phyloP scores from a whole-genome alignment of 2,888 invertebrate genomes.

The Galerucella calmariensis region DNA sequence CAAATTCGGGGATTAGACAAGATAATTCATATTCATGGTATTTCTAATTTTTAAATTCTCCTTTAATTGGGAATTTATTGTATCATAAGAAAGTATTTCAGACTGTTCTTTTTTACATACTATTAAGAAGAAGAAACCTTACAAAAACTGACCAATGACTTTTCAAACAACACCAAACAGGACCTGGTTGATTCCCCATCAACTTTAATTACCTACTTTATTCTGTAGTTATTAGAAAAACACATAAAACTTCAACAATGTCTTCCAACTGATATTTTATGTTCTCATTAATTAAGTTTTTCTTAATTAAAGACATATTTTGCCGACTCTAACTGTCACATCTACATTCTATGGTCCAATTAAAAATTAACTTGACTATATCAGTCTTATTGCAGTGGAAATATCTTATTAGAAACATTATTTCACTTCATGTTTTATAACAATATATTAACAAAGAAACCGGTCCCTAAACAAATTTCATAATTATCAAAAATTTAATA shows the following conservation, averaged over 20 bases:
- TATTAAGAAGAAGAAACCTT: too few species aligned
- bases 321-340: background rate
- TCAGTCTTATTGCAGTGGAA: background rate
- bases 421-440: background rate
- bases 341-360: background rate
- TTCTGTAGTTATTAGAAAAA: background rate
- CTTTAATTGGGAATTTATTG: too few species aligned
- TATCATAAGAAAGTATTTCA: too few species aligned
- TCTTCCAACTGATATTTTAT: background rate
- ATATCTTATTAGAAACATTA: background rate
- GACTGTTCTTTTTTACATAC: too few species aligned
- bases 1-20: too few species aligned
- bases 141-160: too few species aligned
- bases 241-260: background rate
- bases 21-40: too few species aligned
- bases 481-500: background rate
- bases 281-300: background rate
- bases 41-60: too few species aligned
- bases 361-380: background rate
- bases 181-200: too few species aligned
- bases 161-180: too few species aligned
- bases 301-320: background rate
- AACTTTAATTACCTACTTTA: background rate
- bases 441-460: too few species aligned
- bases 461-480: background rate